Conservation (phyloP, 2,888 invertebrate genomes). For the Synanthedon vespiformis region DNA sequence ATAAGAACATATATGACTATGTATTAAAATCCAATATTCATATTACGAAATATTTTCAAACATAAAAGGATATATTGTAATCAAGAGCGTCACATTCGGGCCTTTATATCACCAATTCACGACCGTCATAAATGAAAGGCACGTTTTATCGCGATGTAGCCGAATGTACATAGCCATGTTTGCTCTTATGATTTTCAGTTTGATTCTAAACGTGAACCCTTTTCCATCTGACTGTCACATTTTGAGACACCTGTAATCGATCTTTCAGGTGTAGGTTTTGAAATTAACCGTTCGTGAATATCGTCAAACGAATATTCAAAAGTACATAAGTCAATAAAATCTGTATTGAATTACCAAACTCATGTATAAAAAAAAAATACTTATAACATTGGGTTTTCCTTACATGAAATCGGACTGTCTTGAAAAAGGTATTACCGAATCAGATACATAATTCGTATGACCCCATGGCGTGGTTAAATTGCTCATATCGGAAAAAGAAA, state of each 20-base stretch:
- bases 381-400: too few relatives aligned
- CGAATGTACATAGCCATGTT: conserved; percentile 4
- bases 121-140: conserved; percentile 3
- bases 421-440: too few relatives aligned
- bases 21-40: not conserved
- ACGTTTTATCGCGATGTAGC: conserved; percentile 4
- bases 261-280: conserved; percentile 10
- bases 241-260: conserved; percentile 27
- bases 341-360: too few relatives aligned
- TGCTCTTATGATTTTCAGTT: conserved; percentile 2
- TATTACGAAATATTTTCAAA: not conserved
- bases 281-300: conserved; percentile 5
- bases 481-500: too few relatives aligned
- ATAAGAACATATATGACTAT: not conserved
- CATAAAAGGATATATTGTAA: not conserved
- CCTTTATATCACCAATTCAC: not conserved
- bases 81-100: not conserved
- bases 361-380: too few relatives aligned
- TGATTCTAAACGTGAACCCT: conserved; percentile 17
- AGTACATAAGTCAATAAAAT: too few relatives aligned
- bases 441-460: too few relatives aligned
- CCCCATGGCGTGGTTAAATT: too few relatives aligned
- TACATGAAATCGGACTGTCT: too few relatives aligned
- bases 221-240: conserved; percentile 23
- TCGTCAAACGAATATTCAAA: not conserved